A percentile compares a stretch with the other conserved stretches of the same genome.
Conservation (phyloP, 2,888 invertebrate species). For the Laothoe populi region DNA sequence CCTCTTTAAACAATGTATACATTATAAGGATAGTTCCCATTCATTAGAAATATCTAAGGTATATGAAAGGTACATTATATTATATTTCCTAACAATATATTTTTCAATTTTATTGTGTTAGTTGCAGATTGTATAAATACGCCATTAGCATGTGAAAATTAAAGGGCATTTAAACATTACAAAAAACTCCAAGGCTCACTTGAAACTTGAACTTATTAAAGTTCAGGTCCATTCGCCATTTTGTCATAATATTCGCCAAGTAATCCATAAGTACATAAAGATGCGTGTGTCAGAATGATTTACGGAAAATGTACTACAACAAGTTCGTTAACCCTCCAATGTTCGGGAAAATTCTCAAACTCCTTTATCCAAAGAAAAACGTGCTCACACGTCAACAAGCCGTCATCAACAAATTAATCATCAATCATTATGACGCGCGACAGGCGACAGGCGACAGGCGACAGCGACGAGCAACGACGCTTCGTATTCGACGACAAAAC, state of each 20-base stretch:
- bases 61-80: too few species aligned
- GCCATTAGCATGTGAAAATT: too few species aligned
- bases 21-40: too few species aligned
- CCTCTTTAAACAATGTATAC: too few species aligned
- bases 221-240: too few species aligned
- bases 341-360: conserved; percentile 10
- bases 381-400: conserved; percentile 22
- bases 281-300: neutral
- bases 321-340: conserved; percentile 18
- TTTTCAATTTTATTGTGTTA: too few species aligned
- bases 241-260: neutral
- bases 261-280: neutral
- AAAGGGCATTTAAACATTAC: too few species aligned
- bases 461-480: conserved; percentile 41
- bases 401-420: conserved; percentile 30
- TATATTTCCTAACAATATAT: too few species aligned
- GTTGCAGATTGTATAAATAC: too few species aligned
- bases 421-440: conserved; percentile 37
- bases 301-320: neutral
- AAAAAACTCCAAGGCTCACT: too few species aligned
- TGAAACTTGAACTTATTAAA: too few species aligned
- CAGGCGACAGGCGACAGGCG: conserved; percentile 27
- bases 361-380: conserved; percentile 19
- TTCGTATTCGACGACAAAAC: conserved; percentile 48
- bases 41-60: too few species aligned